Conservation (phyloP, 2,797 vertebrate species). For the Phaenicophaeus curvirostris region DNA sequence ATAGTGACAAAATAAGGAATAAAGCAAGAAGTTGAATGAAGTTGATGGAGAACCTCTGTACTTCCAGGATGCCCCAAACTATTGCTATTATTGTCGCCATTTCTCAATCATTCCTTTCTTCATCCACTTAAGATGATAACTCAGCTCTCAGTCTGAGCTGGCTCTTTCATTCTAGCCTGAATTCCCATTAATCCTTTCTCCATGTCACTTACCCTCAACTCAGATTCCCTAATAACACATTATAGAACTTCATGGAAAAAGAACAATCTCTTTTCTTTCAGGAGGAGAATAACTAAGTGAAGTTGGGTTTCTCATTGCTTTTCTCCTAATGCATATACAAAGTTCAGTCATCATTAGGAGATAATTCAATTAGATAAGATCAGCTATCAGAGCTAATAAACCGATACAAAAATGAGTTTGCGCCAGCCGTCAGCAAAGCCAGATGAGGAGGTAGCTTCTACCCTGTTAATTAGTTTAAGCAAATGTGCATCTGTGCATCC, state of each 20-base stretch:
- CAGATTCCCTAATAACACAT: background rate
- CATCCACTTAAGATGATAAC: background rate
- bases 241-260: background rate
- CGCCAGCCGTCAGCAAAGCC: background rate
- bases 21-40: background rate
- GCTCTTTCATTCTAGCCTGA: background rate
- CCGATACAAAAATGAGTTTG: background rate
- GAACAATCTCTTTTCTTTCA: background rate
- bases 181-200: background rate
- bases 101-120: background rate
- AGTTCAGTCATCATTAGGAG: background rate
- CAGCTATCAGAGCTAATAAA: background rate
- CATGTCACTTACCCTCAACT: background rate
- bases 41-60: background rate
- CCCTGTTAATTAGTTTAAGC: background rate
- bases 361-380: conserved; percentile 34
- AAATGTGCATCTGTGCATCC: background rate
- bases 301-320: background rate
- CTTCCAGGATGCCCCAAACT: background rate
- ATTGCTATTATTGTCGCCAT: background rate
- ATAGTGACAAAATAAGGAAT: background rate
- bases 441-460: background rate
- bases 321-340: background rate
- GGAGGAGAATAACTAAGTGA: background rate
- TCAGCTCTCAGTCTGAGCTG: background rate